Evolutionary conservation across 2,113 vertebrate genomes (phyloP).

Genomic region (Aythya baeri): DNA sequence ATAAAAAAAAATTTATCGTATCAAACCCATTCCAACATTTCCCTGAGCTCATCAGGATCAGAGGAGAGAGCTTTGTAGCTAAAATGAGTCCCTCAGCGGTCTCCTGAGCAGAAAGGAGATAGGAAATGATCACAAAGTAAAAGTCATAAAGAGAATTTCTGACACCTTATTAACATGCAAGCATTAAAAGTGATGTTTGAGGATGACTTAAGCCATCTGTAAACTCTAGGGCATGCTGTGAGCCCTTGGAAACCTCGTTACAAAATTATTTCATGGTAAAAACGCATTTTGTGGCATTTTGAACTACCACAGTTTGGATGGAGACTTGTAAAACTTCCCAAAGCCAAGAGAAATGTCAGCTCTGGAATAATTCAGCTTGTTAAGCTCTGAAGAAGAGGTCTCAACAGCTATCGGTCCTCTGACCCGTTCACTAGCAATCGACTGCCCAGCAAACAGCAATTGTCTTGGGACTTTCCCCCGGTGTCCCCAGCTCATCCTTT

Average conservation of each 20-base stretch:
- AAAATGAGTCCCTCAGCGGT: not conserved
- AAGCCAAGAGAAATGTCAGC: not conserved
- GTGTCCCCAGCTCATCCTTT: not conserved
- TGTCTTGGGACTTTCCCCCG: not conserved
- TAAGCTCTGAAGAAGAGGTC: not conserved
- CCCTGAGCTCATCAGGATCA: not conserved
- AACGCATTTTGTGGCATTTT: fast-evolving
- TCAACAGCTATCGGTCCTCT: not conserved
- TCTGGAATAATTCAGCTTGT: not conserved
- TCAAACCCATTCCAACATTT: not conserved
- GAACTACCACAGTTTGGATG: not conserved
- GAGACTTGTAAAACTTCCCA: not conserved
- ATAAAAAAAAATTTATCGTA: slow-evolving; percentile 10
- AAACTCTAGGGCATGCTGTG: not conserved
- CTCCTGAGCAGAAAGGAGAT: not conserved
- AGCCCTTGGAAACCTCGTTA: not conserved
- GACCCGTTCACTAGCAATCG: fast-evolving
- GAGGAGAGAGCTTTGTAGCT: not conserved
- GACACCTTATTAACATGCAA: not conserved
- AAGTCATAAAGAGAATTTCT: not conserved
- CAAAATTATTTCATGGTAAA: not conserved
- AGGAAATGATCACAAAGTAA: not conserved
- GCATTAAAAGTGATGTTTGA: not conserved
- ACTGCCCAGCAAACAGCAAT: not conserved
- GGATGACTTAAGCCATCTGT: not conserved